These are phyloP conservation scores for Gymnocephalus cernua DNA, from an alignment of 2,113 vertebrate species.

Conservation along the genomic window DNA sequence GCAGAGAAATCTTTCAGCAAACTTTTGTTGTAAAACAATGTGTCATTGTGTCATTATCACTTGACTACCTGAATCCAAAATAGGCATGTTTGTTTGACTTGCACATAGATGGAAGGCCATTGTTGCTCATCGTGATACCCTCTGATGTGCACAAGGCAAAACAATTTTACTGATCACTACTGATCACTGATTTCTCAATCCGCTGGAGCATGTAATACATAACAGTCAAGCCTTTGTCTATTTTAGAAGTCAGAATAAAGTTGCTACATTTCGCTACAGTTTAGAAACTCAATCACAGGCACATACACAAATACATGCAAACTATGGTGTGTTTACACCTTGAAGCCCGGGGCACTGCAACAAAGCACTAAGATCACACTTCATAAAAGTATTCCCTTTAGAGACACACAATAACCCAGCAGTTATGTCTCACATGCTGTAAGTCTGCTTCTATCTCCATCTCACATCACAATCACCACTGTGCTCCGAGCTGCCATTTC, in stretches of 20 bases:
- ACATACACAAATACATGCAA: slow-evolving; percentile 56
- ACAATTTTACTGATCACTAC: neutral
- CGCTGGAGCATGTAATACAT: neutral
- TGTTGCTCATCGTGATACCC: neutral
- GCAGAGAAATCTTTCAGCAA: slow-evolving; percentile 12
- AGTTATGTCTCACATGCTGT: slow-evolving; percentile 52
- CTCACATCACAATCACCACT: slow-evolving; percentile 69
- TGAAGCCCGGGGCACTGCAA: slow-evolving; percentile 38
- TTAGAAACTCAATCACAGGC: slow-evolving; percentile 28
- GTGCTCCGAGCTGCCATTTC: slow-evolving; percentile 67
- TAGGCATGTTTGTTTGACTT: neutral
- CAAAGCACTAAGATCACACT: slow-evolving; percentile 68
- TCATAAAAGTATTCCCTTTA: slow-evolving; percentile 69
- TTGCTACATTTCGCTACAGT: slow-evolving; percentile 12
- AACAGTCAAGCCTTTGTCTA: neutral
- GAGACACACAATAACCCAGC: slow-evolving; percentile 57
- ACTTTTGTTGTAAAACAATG: neutral
- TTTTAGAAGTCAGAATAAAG: slow-evolving; percentile 20
- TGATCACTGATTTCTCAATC: neutral
- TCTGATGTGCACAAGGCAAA: neutral
- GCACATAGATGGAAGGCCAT: neutral
- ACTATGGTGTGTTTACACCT: slow-evolving; percentile 71
- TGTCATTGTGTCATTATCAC: neutral
- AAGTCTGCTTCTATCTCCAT: slow-evolving; percentile 65
- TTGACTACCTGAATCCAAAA: neutral